Percentiles rank a stretch among this genome's conserved stretches.
phyloP scores from a whole-genome alignment of 2,113 vertebrate genomes.

The Nesoenas mayeri region DNA sequence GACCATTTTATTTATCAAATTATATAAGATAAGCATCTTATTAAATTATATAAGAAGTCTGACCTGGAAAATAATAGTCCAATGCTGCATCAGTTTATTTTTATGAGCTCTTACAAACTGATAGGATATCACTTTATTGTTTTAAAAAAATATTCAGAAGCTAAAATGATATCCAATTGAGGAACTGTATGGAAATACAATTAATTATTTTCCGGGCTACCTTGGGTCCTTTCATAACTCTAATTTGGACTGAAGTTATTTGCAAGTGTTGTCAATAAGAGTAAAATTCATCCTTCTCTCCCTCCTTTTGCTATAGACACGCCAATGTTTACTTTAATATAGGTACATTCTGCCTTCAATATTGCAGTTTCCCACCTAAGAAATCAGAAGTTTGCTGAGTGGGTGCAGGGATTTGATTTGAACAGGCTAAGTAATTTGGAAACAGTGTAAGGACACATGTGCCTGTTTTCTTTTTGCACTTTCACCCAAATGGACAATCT shows the following conservation, averaged over 20 bases:
- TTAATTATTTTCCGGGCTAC: not conserved
- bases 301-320: not conserved
- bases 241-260: not conserved
- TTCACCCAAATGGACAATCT: not conserved
- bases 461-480: not conserved
- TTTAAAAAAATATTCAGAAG: not conserved
- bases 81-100: not conserved
- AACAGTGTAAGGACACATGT: not conserved
- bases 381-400: not conserved
- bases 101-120: not conserved
- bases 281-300: not conserved
- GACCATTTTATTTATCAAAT: slow-evolving; percentile 36
- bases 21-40: not conserved
- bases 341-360: not conserved
- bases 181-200: not conserved
- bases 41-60: not conserved
- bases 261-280: not conserved
- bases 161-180: not conserved
- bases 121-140: not conserved
- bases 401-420: not conserved
- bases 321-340: not conserved
- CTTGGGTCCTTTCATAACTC: not conserved
- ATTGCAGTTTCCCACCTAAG: not conserved
- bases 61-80: not conserved
- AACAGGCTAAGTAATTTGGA: not conserved